Evolutionary conservation across 2,888 invertebrate genomes (phyloP).

Genomic region (Agrenia bidenticulata): DNA sequence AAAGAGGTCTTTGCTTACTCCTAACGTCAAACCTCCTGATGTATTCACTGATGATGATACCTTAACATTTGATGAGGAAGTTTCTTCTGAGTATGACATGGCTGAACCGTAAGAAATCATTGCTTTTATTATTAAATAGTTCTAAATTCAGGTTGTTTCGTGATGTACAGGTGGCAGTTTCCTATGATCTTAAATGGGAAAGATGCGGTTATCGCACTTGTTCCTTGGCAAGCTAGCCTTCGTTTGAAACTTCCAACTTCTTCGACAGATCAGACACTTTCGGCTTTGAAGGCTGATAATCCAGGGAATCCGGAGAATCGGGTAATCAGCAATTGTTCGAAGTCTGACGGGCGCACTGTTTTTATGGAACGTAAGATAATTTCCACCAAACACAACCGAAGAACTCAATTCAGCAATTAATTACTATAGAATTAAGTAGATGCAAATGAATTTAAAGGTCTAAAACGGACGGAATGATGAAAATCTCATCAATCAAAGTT

Average conservation of each 20-base stretch:
- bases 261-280: background rate
- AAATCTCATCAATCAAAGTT: conserved; percentile 33
- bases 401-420: background rate
- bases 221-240: conserved; percentile 50
- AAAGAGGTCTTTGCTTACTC: background rate
- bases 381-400: no score
- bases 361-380: conserved; percentile 43
- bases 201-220: conserved; percentile 36
- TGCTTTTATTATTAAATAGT: no score
- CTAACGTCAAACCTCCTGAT: no score
- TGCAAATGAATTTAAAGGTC: conserved; percentile 31
- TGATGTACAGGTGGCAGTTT: conserved; percentile 8
- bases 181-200: conserved; percentile 48
- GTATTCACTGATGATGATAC: no score
- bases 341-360: conserved; percentile 49
- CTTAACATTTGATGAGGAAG: no score
- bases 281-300: background rate
- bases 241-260: conserved; percentile 24
- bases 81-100: no score
- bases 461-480: conserved; percentile 40
- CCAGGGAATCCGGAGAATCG: background rate
- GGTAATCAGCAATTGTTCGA: conserved; percentile 36
- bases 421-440: background rate
- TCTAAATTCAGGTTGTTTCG: background rate
- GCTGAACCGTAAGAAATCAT: no score